Evolutionary conservation across 2,113 vertebrate species (phyloP).

Genomic region (Paradoxurus hermaphroditus): DNA sequence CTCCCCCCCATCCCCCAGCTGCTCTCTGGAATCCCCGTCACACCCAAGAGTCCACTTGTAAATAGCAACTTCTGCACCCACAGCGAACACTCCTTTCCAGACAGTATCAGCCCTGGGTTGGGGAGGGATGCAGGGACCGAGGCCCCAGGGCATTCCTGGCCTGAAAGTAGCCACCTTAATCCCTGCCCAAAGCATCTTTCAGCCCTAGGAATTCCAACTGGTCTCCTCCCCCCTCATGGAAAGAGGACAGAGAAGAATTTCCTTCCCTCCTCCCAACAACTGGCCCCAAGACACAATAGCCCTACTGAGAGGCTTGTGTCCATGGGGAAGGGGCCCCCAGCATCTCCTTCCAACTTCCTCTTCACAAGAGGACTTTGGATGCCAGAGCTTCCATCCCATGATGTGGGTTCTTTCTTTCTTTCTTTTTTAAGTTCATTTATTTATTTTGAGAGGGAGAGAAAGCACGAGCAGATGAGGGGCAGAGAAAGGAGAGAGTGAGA

Average conservation of each 20-base stretch:
- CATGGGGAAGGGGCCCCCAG: background rate
- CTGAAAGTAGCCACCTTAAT: background rate
- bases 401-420: background rate
- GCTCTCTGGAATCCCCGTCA: slow-evolving; percentile 63
- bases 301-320: slow-evolving; percentile 18
- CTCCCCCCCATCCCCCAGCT: slow-evolving; percentile 43
- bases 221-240: background rate
- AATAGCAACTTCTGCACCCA: slow-evolving; percentile 44
- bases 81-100: background rate
- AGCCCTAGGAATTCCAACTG: background rate
- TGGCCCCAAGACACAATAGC: background rate
- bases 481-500: no score
- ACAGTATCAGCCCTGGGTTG: background rate
- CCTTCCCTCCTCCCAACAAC: slow-evolving; percentile 19
- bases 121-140: background rate
- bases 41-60: slow-evolving; percentile 54
- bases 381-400: background rate
- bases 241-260: background rate
- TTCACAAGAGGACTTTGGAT: background rate
- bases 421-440: no score
- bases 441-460: no score
- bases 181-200: background rate
- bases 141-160: background rate
- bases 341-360: background rate
- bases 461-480: no score